Conservation (phyloP, 1,140 invertebrate species). For the Aleiodes sp. region DNA sequence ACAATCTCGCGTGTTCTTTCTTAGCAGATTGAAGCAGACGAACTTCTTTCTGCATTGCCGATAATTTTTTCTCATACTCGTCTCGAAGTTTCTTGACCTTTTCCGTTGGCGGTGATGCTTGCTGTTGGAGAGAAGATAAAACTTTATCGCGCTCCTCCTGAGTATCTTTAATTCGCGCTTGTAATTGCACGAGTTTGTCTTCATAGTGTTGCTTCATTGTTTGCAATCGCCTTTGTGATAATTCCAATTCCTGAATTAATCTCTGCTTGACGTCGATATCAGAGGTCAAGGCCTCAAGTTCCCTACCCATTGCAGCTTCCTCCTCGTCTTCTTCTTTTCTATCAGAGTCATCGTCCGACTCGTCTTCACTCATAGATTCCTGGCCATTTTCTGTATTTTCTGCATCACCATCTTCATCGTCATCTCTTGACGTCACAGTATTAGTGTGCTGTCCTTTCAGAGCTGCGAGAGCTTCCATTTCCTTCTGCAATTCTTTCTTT, state of each 20-base stretch:
- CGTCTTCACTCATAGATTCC: conserved; percentile 70
- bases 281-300: conserved; percentile 85
- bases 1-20: conserved; percentile 86
- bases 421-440: conserved; percentile 47
- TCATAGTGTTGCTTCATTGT: conserved; percentile 92
- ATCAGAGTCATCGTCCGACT: conserved; percentile 66
- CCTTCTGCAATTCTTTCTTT: conserved; percentile 73
- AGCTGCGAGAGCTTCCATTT: conserved; percentile 64
- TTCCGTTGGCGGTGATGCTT: conserved; percentile 71
- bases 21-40: conserved; percentile 88
- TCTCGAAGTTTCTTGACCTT: conserved; percentile 87
- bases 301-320: conserved; percentile 68
- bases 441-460: conserved; percentile 57
- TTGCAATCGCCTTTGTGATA: conserved; percentile 83
- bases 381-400: conserved; percentile 64
- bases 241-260: conserved; percentile 92
- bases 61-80: conserved; percentile 90
- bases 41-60: conserved; percentile 86
- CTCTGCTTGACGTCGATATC: conserved; percentile 93
- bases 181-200: conserved; percentile 89
- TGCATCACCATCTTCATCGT: conserved; percentile 61
- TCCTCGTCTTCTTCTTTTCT: conserved; percentile 66
- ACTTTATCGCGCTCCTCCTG: conserved; percentile 94
- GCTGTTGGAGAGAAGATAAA: conserved; percentile 72
- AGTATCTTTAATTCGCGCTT: conserved; percentile 86